Evolutionary conservation across 2,888 invertebrate genomes (phyloP), one percentile per base, ranked within the genome.

Genomic region (Sipha maydis): DNA sequence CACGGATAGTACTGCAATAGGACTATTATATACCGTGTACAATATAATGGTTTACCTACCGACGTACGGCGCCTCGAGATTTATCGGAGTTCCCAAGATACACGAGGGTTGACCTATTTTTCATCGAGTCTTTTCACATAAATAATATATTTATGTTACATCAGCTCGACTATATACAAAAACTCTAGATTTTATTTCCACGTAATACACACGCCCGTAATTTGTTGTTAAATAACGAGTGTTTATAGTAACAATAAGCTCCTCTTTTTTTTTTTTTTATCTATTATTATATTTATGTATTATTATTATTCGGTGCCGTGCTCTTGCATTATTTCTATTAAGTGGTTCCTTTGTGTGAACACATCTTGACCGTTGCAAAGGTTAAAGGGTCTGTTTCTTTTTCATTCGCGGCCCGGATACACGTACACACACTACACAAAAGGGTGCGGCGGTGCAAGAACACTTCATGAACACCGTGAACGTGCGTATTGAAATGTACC

Each of bases 341-440:
- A 88, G 88, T 88, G 88, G 88, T 88, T 82, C 75, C 88, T 82
- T 88, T 88, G 88, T 88, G 88, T 82, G 88, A 88, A 88, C 82
- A 88, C 82, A 88, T 88, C 88, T 88, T 88, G 88, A 88, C 88
- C 88, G 88, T 88, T 88, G 88, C 88, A 88, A 88, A 88, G 88
- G 88, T 88, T 88, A 88, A 88, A 88, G 88, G 88, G 88, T 88
- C 88, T 75, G 88, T 88, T 88, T 88, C 82, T 88, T 88, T 88
- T 88, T 38, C 88, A 67, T 61, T 31, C 8, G 25, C 56, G 21
- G 5, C 38, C 8, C 41, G 71, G 31, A 71, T 25, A 56, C 17
- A 54, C 7, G 0, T 11, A 73, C 14, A 28, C n/a, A 25, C 54
- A 28, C 9, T 48, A 56, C 19, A 61, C 67, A 25, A 75, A 76